phyloP scores from a whole-genome alignment of 2,113 vertebrate genomes.

The Tragelaphus strepsiceros region DNA sequence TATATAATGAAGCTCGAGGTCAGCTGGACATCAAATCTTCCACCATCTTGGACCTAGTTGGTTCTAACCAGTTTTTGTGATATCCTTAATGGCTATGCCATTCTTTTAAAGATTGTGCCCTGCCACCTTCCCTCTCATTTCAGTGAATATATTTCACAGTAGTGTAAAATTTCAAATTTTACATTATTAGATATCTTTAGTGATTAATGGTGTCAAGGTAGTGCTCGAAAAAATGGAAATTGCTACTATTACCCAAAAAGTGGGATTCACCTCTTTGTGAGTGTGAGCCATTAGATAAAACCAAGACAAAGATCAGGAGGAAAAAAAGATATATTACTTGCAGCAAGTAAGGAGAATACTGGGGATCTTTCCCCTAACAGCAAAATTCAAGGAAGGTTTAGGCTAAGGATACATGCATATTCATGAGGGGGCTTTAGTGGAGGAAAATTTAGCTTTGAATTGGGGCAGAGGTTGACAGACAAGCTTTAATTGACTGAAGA shows the following conservation, averaged over 20 bases:
- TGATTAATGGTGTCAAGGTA: neutral
- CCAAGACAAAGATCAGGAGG: neutral
- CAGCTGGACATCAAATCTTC: neutral
- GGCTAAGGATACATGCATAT: neutral
- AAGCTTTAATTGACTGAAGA: neutral
- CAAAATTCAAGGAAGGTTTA: neutral
- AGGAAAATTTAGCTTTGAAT: neutral
- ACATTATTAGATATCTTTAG: neutral
- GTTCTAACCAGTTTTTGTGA: neutral
- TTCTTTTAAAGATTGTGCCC: neutral
- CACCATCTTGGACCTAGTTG: neutral
- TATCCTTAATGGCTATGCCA: neutral
- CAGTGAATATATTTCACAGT: neutral
- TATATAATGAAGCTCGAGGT: neutral
- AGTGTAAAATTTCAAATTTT: neutral
- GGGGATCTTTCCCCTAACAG: neutral
- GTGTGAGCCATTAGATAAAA: neutral
- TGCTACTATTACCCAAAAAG: neutral
- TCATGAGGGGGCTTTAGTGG: neutral
- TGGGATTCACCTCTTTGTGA: neutral
- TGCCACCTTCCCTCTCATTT: neutral
- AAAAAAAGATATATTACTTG: neutral
- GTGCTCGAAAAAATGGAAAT: neutral
- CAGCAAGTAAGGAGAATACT: neutral
- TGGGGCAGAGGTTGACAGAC: neutral